Percentiles rank a stretch among this genome's conserved stretches.
phyloP scores from a whole-genome alignment of 2,113 vertebrate genomes.

The Gopherus evgoodei region DNA sequence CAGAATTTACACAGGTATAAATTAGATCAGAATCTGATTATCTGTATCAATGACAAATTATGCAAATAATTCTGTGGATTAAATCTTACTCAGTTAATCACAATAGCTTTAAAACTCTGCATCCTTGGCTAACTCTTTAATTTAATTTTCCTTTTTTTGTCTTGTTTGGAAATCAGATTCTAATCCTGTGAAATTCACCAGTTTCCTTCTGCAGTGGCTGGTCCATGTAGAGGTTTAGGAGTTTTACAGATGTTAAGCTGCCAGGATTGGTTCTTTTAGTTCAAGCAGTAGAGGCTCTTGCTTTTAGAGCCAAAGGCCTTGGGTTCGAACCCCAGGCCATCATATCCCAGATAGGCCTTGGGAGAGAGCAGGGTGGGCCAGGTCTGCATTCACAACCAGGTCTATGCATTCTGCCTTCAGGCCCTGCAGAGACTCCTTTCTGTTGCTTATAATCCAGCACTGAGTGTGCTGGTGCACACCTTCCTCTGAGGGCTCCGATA shows the following conservation, averaged over 20 bases:
- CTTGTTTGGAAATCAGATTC: neutral
- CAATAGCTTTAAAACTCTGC: neutral
- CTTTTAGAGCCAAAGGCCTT: fast-evolving
- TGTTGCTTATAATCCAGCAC: neutral
- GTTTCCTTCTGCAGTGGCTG: fast-evolving
- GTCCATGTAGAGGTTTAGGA: neutral
- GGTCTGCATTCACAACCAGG: neutral
- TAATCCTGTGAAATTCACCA: fast-evolving
- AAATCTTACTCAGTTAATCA: neutral
- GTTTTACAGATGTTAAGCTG: fast-evolving
- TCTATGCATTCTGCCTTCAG: neutral
- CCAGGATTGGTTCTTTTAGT: fast-evolving
- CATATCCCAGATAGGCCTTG: fast-evolving
- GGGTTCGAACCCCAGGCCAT: fast-evolving
- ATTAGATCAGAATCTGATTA: fast-evolving
- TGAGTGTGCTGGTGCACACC: neutral
- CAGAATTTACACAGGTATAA: neutral
- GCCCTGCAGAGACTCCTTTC: neutral
- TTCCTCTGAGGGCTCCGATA: neutral
- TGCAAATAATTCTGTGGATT: neutral
- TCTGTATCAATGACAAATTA: neutral
- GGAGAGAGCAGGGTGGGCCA: neutral
- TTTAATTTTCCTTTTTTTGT: neutral
- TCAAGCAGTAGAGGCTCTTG: neutral
- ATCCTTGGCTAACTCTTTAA: neutral